Percentiles rank a stretch among this genome's conserved stretches.
These are phyloP conservation scores for Scaptodrosophila lebanonensis DNA, from an alignment of 1,140 invertebrate genomes.

Conservation along the genomic window DNA sequence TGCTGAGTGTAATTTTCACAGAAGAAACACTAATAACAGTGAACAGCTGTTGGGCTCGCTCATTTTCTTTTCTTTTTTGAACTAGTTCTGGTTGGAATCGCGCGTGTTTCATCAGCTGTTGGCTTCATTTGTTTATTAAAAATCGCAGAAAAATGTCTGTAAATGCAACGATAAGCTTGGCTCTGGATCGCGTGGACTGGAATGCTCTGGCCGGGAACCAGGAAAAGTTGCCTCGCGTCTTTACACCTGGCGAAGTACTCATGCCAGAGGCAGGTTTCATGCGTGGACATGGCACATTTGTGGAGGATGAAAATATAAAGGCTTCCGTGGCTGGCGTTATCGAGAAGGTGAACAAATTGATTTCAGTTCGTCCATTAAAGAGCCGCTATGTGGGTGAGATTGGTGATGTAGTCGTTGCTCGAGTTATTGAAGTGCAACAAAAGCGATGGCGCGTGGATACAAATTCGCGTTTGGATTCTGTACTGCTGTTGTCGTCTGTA, in stretches of 20 bases:
- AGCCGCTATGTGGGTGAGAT: conserved; percentile 95
- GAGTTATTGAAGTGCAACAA: conserved; percentile 86
- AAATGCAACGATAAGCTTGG: conserved; percentile 77
- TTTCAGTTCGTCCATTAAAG: conserved; percentile 93
- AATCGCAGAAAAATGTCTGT: conserved; percentile 32
- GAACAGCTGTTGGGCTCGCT: conserved; percentile 7
- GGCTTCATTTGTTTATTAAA: conserved; percentile 10
- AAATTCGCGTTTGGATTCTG: conserved; percentile 92
- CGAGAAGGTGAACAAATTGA: conserved; percentile 95
- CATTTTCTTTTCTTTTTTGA: no score
- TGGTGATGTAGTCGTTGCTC: conserved; percentile 97
- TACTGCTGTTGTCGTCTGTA: conserved; percentile 93
- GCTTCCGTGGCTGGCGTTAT: conserved; percentile 96
- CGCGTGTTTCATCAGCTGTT: conserved; percentile 17
- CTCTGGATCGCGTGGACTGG: conserved; percentile 79
- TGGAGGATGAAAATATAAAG: conserved; percentile 87
- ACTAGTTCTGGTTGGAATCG: background rate
- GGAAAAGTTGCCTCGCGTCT: conserved; percentile 82
- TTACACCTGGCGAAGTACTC: conserved; percentile 92
- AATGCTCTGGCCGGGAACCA: conserved; percentile 80
- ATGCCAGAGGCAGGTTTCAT: conserved; percentile 90
- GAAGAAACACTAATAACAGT: background rate
- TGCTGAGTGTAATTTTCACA: background rate
- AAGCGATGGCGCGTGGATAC: conserved; percentile 86
- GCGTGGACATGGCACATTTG: conserved; percentile 98